Base-by-base conservation (phyloP, 1,140 invertebrate genomes). In the Helicoverpa zea region DNA sequence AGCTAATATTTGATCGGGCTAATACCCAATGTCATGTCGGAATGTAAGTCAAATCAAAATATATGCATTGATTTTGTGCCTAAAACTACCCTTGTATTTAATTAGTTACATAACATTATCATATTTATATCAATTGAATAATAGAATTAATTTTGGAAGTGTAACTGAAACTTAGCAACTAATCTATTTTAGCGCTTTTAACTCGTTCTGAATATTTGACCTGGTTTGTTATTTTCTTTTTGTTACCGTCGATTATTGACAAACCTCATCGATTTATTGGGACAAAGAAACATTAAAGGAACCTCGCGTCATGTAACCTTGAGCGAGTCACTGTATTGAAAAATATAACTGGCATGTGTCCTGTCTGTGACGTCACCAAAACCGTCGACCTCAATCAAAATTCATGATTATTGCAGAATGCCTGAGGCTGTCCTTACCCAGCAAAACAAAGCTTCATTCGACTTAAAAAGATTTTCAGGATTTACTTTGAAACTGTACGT, bases 241-340 rank as follows among this genome's bases (percentile, higher is more conserved):
- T 35, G 23, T 13, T 29, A 29, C 10, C 7, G 2, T 68, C 43
- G 30, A 63, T n/a, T 47, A 47, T 66, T 16, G 35, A 66, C n/a
- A 16, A 66, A 43, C 14, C 18, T 23, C 30, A 47, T 18, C 43
- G n/a, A 49, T 68, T 49, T 5, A 58, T 23, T 23, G 11, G 4
- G 16, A 12, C 64, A 49, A 23, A 68, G 30, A 18, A 49, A 68
- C 64, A 68, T 68, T 68, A 68, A 68, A 68, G 64, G 43, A 49
- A 16, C 5, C 30, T 30, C 61, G 30, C 29, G 13, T 18, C 35
- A n/a, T 43, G 10, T 68, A 68, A 68, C 64, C 64, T 68, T 68
- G 43, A 49, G 16, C 64, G 11, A 68, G 61, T 68, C 35, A 16
- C 30, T 11, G 14, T 9, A n/a, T 5, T 10, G 56, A 10, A 68